Base-by-base conservation (phyloP, 1,140 invertebrate genomes). In the Drosophila nannoptera region DNA sequence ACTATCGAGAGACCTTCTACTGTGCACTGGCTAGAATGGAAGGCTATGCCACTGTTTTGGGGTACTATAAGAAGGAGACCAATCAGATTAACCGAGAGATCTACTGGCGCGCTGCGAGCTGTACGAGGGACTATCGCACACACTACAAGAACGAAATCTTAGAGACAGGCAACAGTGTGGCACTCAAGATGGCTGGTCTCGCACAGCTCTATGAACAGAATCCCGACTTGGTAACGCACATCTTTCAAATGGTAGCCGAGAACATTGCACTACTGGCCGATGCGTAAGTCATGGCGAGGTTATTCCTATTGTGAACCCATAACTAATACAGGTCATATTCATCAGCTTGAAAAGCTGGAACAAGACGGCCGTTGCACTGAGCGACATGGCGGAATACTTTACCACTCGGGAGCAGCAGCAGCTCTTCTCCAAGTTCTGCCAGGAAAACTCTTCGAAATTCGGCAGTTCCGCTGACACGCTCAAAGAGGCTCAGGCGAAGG, bases 1-100 rank as follows among this genome's bases (percentile, higher is more conserved):
- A 93, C 64, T 89, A 92, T 81, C 90, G 91, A 7, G 90, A 90
- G 46, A 91, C 91, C 64, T 91, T 92, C 3, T 93, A 92, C 78
- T 93, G 92, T 74, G 89, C 74, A 36, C 92, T 90, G 33, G 72
- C 92, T 0, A 73, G 90, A 7, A 68, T 90, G 7, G 90, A 90
- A 3, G 71, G 50, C 11, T 84, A 77, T 43, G 7, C 31, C 5
- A 33, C 2, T 3, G 38, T 70, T 5, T 4, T 70, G 42, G 12
- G 53, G 3, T 42, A 40, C 5, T 73, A 77, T 8, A 6, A 48
- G 0, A 50, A 49, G 5, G 75, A 87, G 59, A 70, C 46, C 4
- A 43, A 65, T 2, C 2, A 40, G 7, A 77, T 42, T 7, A 87
- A 88, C 12, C 52, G 45, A 12, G 9, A 78, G 8, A 40, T 72